A percentile compares a stretch with the other conserved stretches of the same genome.
Conservation (phyloP, 2,113 vertebrate species). For the Terrapene triunguis region DNA sequence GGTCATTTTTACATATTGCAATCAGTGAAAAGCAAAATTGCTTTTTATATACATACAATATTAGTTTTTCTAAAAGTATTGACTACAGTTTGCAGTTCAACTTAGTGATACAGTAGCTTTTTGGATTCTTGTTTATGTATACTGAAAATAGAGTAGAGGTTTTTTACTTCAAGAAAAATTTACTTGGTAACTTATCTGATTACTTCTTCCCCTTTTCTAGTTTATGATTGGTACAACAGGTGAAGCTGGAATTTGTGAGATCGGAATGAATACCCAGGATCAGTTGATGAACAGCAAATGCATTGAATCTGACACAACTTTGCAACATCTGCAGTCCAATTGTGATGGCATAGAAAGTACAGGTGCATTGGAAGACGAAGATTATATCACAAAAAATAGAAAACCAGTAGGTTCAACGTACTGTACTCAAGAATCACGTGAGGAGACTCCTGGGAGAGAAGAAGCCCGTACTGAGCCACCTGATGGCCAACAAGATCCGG, state of each 20-base stretch:
- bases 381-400: slow-evolving; percentile 75
- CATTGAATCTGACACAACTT: slow-evolving; percentile 62
- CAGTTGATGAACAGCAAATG: slow-evolving; percentile 77
- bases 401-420: slow-evolving; percentile 70
- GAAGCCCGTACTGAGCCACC: slow-evolving; percentile 88
- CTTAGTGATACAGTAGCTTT: not conserved
- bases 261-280: slow-evolving; percentile 80
- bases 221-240: slow-evolving; percentile 83
- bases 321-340: slow-evolving; percentile 79
- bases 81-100: not conserved
- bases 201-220: slow-evolving; percentile 59
- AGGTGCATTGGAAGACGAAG: slow-evolving; percentile 21
- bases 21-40: not conserved
- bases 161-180: not conserved
- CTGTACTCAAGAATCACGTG: slow-evolving; percentile 83
- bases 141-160: not conserved
- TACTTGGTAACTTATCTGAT: not conserved
- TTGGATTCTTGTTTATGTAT: not conserved
- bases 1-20: not conserved
- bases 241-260: slow-evolving; percentile 79
- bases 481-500: slow-evolving; percentile 88
- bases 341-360: slow-evolving; percentile 57
- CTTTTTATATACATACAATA: not conserved
- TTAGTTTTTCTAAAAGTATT: not conserved
- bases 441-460: slow-evolving; percentile 90